Evolutionary conservation across 1,140 invertebrate species (phyloP).

Genomic region (Drosophila nasuta): DNA sequence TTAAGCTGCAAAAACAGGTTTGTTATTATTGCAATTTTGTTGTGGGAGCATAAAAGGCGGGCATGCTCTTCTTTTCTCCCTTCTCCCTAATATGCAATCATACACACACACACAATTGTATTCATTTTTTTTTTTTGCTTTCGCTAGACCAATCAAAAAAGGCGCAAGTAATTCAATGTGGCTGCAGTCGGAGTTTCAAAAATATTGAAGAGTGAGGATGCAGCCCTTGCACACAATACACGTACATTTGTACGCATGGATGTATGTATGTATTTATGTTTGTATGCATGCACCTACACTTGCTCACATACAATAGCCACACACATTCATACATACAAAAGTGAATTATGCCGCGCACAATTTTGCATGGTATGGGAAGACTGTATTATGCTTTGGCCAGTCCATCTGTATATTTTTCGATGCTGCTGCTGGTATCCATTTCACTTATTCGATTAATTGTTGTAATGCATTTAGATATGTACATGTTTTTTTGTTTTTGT

Average conservation of each 20-base stretch:
- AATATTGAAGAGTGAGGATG: conserved; percentile 20
- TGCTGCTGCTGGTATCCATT: not conserved
- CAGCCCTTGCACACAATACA: conserved; percentile 33
- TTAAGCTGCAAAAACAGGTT: conserved; percentile 45
- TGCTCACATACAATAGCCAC: conserved; percentile 42
- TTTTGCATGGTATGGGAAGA: conserved; percentile 28
- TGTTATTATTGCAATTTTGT: conserved; percentile 9
- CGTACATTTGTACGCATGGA: conserved; percentile 26
- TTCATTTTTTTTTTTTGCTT: not conserved
- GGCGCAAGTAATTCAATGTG: conserved; percentile 6
- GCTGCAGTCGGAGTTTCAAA: conserved; percentile 11
- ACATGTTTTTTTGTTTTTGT: conserved; percentile 12
- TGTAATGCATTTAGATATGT: conserved; percentile 6
- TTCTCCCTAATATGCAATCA: not conserved
- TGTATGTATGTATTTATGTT: conserved; percentile 10
- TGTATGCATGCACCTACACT: conserved; percentile 35
- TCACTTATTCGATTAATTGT: conserved; percentile 7
- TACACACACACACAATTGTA: conserved; percentile 1
- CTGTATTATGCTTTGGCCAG: conserved; percentile 12
- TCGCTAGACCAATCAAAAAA: not conserved
- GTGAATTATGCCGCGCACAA: conserved; percentile 55
- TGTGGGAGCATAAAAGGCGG: not conserved
- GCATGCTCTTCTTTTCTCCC: not conserved
- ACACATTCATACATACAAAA: conserved; percentile 54
- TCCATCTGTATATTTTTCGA: conserved; percentile 12